Base-by-base conservation (phyloP, 1,140 invertebrate genomes). In the Ceratina australensis region DNA sequence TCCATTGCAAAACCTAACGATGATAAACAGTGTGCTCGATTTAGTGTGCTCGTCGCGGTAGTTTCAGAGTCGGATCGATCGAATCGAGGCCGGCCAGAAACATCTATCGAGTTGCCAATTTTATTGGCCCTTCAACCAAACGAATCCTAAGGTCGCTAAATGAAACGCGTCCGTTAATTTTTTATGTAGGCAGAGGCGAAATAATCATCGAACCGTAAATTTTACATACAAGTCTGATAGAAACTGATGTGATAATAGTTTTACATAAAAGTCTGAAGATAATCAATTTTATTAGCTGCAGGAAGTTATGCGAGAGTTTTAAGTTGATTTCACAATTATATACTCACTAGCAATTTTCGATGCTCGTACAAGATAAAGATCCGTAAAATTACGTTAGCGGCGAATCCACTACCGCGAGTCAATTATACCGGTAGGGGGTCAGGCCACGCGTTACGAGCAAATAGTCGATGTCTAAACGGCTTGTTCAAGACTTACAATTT, bases 51-150 rank as follows among this genome's bases (percentile, higher is more conserved):
- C 28, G 65, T 69, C 65, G 60, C 73, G 56, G 65, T 61, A 69
- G 42, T 69, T 69, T 76, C 54, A 76, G 71, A 77, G 59, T 76
- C 57, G 74, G 69, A 69, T 50, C 42, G 42, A 15, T 26, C 56
- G 74, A 77, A 77, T 77, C 74, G 71, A 77, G 74, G 74, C 57
- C 67, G 67, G 49, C 57, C 22, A 77, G 74, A 77, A 71, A 77
- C 74, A 8, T 49, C 26, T 77, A 77, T 77, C 74, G 28, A 18
- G 28, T 77, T 77, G 74, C 74, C 74, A 77, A 77, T 49, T 42
- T 54, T 71, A 69, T 71, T 77, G 61, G 57, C 61, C 74, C 50
- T 50, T 49, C 33, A 49, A 33, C 26, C 18, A 13, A 71, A 54
- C 74, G 49, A 47, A 54, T 60, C 59, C 22, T 77, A 63, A 77